These are phyloP conservation scores for Ceratosolen solmsi DNA, from an alignment of 1,140 invertebrate species.

Conservation along the genomic window DNA sequence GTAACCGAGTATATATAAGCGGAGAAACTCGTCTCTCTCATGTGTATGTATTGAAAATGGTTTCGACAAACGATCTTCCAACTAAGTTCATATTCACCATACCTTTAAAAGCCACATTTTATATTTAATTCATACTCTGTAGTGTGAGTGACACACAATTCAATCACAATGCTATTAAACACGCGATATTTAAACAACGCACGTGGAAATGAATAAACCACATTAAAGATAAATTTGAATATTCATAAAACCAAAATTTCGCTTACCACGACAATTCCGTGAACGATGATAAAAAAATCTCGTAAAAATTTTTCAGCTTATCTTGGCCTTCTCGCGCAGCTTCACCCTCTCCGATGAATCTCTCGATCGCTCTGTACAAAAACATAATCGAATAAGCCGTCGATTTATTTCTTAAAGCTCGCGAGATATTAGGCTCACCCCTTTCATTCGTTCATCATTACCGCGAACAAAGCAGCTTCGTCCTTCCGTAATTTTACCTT, in stretches of 20 bases:
- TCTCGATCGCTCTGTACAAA: not conserved
- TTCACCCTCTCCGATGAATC: not conserved
- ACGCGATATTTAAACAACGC: not conserved
- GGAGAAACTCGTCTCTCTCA: not conserved
- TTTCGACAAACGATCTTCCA: not conserved
- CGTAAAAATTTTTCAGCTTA: too few relatives aligned
- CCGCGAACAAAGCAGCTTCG: too few relatives aligned
- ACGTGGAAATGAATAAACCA: not conserved
- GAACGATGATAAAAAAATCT: not conserved
- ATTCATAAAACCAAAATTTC: not conserved
- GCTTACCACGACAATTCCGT: not conserved
- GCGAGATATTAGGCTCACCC: not conserved
- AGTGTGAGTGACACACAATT: not conserved
- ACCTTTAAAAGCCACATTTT: not conserved
- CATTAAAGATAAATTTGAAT: not conserved
- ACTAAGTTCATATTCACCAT: not conserved
- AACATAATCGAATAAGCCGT: constrained; percentile 37
- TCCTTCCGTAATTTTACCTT: not conserved
- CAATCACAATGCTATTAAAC: not conserved
- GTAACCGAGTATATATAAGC: not conserved
- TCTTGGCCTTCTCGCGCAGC: too few relatives aligned
- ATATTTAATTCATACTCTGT: not conserved
- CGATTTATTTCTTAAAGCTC: too few relatives aligned
- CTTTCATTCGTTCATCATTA: not conserved
- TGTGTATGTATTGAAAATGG: not conserved